Base-by-base conservation (phyloP, 2,113 vertebrate species). In the Coregonus clupeaformis region DNA sequence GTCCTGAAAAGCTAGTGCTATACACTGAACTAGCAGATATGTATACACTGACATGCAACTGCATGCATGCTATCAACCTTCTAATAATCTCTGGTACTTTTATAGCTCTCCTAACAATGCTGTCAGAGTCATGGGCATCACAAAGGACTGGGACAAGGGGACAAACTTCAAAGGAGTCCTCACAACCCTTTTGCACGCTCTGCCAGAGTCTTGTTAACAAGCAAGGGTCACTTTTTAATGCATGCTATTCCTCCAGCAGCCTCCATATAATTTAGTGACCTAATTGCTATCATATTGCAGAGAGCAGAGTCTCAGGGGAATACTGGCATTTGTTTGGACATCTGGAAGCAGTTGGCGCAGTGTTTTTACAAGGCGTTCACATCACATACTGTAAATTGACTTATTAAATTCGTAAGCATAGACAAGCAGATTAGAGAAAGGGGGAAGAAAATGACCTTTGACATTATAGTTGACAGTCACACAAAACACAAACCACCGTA, bases 371-470 rank as follows among this genome's bases (percentile, higher is more conserved):
- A 85, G 83, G 68, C 36, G 42, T 80, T 84, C 77, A 75, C 74
- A 83, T 79, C 74, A 73, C 77, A 62, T 79, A 75, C 78, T 84
- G 75, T 76, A 81, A 81, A 84, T 81, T 71, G 67, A 77, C 74
- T 81, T 77, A 81, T 84, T 87, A 64, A 77, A 79, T 84, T 83
- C 77, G 77, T 82, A 79, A 83, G 81, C 74, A 74, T 73, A 79
- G 60, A 18, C 49, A 52, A 73, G 27, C 57, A 74, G 24, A 72
- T n/a, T 69, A 68, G 13, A 24, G 45, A 0, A 36, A 72, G 59
- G 69, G 16, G 13, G 11, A 73, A 52, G 22, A 32, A 71, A 76
- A 67, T 63, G 20, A 4, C 16, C 30, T 25, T 60, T 69, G 24
- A 24, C 70, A 77, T 76, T 71, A 68, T 74, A 78, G 27, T n/a